Evolutionary conservation across 2,113 vertebrate genomes (phyloP).

Genomic region (Platysteira castanea): DNA sequence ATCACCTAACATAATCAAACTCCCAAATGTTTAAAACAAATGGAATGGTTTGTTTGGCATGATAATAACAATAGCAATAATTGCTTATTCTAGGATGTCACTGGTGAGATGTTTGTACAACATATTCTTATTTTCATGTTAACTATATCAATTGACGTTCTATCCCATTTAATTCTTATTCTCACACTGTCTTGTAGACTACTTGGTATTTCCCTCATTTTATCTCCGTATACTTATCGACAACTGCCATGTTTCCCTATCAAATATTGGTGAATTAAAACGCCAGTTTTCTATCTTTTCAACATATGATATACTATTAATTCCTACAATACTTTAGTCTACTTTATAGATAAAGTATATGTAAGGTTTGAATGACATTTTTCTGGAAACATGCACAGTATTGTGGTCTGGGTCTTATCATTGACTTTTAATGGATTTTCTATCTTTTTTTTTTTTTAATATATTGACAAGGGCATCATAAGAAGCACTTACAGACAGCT

Average conservation of each 20-base stretch:
- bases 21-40: not conserved
- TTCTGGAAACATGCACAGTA: not conserved
- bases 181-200: not conserved
- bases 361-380: not conserved
- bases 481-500: not conserved
- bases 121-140: not conserved
- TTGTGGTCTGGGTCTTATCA: not conserved
- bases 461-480: not conserved
- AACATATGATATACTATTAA: not conserved
- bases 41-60: not conserved
- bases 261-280: not conserved
- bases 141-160: not conserved
- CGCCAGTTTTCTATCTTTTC: not conserved
- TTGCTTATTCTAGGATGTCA: not conserved
- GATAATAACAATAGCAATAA: not conserved
- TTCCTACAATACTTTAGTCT: not conserved
- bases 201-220: not conserved
- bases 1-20: not conserved
- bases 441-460: rapidly evolving
- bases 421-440: not conserved
- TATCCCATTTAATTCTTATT: not conserved
- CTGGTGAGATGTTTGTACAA: not conserved
- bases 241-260: not conserved
- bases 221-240: not conserved
- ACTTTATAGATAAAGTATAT: not conserved